phyloP scores from a whole-genome alignment of 1,140 invertebrate species.

The Euura lappo region DNA sequence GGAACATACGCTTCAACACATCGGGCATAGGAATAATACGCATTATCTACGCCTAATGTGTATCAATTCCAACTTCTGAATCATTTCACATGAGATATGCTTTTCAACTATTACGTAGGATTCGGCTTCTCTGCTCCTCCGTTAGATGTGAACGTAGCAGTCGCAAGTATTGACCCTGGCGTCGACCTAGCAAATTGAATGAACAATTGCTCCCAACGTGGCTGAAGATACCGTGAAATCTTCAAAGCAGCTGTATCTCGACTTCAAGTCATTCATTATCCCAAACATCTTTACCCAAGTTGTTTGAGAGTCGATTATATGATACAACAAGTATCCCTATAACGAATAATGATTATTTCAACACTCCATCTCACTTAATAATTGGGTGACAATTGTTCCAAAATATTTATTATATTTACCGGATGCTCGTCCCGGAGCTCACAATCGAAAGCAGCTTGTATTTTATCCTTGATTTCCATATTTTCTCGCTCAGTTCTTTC shows the following conservation, averaged over 20 bases:
- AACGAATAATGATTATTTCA: constrained; percentile 9
- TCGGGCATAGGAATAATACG: too few species aligned
- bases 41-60: too few species aligned
- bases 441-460: constrained; percentile 45
- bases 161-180: neutral
- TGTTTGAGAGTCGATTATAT: constrained; percentile 32
- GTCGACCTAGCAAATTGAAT: constrained; percentile 53
- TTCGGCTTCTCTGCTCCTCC: too few species aligned
- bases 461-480: constrained; percentile 43
- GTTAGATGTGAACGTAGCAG: too few species aligned
- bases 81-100: too few species aligned
- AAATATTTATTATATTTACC: constrained; percentile 31
- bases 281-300: constrained; percentile 56
- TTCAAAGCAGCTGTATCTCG: constrained; percentile 48
- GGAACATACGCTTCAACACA: too few species aligned
- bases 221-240: constrained; percentile 56
- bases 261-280: constrained; percentile 49
- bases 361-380: too few species aligned
- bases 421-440: constrained; percentile 52
- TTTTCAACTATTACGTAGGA: too few species aligned
- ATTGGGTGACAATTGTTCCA: too few species aligned
- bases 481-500: constrained; percentile 32
- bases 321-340: neutral
- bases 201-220: constrained; percentile 56
- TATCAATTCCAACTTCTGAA: too few species aligned